phyloP scores from a whole-genome alignment of 1,140 invertebrate species.

The Branchinecta lindahli region DNA sequence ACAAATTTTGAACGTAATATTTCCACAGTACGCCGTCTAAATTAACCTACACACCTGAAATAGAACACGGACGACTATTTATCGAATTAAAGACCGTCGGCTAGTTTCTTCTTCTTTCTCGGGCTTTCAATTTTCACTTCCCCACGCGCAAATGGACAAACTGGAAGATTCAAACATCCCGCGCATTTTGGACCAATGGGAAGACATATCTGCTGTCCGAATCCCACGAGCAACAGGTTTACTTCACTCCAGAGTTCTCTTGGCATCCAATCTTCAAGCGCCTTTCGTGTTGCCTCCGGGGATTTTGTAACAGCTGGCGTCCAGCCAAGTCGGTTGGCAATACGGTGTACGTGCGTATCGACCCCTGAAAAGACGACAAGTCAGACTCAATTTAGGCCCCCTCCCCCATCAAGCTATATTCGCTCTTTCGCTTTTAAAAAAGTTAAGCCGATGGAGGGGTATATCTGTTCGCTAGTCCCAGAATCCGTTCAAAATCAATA shows the following conservation, averaged over 20 bases:
- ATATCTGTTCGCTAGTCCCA: too few relatives aligned
- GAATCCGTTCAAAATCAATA: too few relatives aligned
- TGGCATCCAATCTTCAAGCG: slow-evolving; percentile 78
- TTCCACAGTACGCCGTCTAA: too few relatives aligned
- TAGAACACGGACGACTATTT: too few relatives aligned
- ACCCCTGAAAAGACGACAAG: slow-evolving; percentile 44
- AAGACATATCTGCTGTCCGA: slow-evolving; percentile 82
- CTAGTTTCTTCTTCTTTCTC: background rate
- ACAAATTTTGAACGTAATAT: too few relatives aligned
- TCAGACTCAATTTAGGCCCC: too few relatives aligned
- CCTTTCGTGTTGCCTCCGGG: slow-evolving; percentile 69
- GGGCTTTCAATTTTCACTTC: slow-evolving; percentile 14
- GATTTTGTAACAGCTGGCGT: slow-evolving; percentile 49
- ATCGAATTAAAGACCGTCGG: background rate
- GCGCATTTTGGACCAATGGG: slow-evolving; percentile 64
- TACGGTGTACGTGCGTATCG: slow-evolving; percentile 93
- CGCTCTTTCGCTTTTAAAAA: too few relatives aligned
- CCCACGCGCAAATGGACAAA: slow-evolving; percentile 57
- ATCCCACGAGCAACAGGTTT: slow-evolving; percentile 83
- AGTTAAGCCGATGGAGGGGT: too few relatives aligned
- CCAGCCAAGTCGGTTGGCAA: slow-evolving; percentile 78
- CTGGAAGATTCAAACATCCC: slow-evolving; percentile 59
- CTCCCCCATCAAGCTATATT: too few relatives aligned
- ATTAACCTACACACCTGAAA: too few relatives aligned
- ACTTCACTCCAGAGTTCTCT: slow-evolving; percentile 70